Conservation (phyloP, 2,797 vertebrate genomes). For the Sebastes wilsoni region DNA sequence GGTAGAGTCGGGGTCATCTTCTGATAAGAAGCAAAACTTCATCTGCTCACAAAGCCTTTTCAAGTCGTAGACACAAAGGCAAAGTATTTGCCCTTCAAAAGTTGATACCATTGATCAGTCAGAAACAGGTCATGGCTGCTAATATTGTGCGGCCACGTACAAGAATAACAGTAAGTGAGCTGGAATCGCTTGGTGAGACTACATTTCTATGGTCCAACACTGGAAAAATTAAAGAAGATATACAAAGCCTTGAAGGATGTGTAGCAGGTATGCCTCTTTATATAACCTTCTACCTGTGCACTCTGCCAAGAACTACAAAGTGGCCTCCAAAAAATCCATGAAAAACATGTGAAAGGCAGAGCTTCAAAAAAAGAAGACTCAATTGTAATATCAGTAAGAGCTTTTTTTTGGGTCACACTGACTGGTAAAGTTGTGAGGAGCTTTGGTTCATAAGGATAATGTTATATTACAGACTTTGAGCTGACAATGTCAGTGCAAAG, state of each 20-base stretch:
- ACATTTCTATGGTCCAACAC: not conserved
- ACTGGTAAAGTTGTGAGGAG: too few relatives aligned
- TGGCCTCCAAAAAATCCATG: conserved; percentile 5
- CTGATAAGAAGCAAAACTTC: not conserved
- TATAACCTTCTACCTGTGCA: not conserved
- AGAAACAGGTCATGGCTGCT: not conserved
- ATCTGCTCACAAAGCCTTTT: not conserved
- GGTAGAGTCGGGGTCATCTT: not conserved
- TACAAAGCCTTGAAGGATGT: conserved; percentile 21
- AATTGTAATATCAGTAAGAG: not conserved
- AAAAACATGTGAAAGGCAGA: conserved; percentile 18
- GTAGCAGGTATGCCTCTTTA: conserved; percentile 39
- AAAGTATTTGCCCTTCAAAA: too few relatives aligned
- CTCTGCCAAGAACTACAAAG: conserved; percentile 41
- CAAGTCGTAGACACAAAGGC: not conserved
- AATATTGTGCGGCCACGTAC: not conserved
- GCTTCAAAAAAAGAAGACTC: not conserved
- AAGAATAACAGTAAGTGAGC: not conserved
- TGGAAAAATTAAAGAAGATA: conserved; percentile 4
- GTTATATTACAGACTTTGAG: not conserved
- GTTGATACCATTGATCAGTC: not conserved
- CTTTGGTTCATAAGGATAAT: not conserved
- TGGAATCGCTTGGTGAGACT: not conserved
- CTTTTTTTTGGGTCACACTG: too few relatives aligned
- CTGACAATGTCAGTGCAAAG: not conserved